Evolutionary conservation across 37 sponge, comb jelly and placozoan genomes (phyloP).

Genomic region (Petrosia ficiformis): DNA sequence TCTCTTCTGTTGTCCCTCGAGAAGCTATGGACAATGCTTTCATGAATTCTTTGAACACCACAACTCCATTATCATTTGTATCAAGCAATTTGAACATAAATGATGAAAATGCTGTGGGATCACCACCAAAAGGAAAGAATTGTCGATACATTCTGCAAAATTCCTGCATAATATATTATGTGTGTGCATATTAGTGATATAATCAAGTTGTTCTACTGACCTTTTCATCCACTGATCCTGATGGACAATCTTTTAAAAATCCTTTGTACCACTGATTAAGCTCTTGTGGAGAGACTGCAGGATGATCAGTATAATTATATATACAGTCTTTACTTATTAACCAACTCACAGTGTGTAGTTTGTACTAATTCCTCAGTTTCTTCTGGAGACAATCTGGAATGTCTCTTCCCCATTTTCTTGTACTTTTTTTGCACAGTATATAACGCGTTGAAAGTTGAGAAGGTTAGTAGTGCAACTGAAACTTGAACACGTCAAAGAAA

Average conservation of each 20-base stretch:
- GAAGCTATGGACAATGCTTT: slow-evolving; percentile 56
- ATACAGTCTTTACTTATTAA: neutral
- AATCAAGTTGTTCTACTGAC: slow-evolving; percentile 15
- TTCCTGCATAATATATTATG: slow-evolving; percentile 20
- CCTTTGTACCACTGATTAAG: slow-evolving; percentile 72
- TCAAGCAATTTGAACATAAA: slow-evolving; percentile 55
- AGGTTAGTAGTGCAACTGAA: too few relatives aligned
- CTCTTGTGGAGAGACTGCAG: slow-evolving; percentile 57
- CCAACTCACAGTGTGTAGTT: slow-evolving; percentile 71
- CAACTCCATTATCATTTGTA: slow-evolving; percentile 43
- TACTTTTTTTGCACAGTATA: too few relatives aligned
- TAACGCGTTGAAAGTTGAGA: too few relatives aligned
- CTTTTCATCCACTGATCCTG: slow-evolving; percentile 53
- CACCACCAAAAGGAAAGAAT: slow-evolving; percentile 81
- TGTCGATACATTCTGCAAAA: slow-evolving; percentile 70
- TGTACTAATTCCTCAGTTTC: slow-evolving; percentile 54
- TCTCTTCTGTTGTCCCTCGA: slow-evolving; percentile 80
- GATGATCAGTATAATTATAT: neutral
- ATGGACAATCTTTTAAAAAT: slow-evolving; percentile 79
- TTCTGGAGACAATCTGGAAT: slow-evolving; percentile 47
- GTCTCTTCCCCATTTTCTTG: slow-evolving; percentile 81
- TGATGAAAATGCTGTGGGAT: slow-evolving; percentile 44
- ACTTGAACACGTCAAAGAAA: too few relatives aligned
- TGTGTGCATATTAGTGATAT: neutral
- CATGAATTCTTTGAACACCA: slow-evolving; percentile 78